Percentiles rank a stretch among this genome's conserved stretches.
phyloP scores from a whole-genome alignment of 2,888 invertebrate species.

The Saturnia pavonia region DNA sequence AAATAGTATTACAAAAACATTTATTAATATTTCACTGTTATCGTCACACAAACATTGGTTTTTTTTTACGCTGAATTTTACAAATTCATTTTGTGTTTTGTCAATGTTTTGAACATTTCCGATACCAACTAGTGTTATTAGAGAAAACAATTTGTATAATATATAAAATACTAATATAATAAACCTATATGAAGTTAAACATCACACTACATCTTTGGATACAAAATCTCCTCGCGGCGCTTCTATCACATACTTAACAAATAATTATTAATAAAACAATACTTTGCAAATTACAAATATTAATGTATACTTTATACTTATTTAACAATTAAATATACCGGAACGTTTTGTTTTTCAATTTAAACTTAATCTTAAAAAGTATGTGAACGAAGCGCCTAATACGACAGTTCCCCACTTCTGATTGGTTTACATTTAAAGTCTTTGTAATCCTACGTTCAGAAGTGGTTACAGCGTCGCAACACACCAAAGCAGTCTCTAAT shows the following conservation, averaged over 20 bases:
- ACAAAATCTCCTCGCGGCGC: constrained; percentile 66
- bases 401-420: background rate
- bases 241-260: constrained; percentile 29
- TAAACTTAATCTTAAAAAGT: background rate
- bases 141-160: constrained; percentile 57
- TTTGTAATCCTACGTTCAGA: constrained; percentile 3
- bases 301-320: background rate
- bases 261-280: background rate
- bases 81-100: constrained; percentile 67
- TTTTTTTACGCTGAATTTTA: background rate
- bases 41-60: background rate
- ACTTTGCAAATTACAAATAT: background rate
- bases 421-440: background rate
- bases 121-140: constrained; percentile 61
- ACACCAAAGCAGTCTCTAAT: constrained; percentile 68
- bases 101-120: constrained; percentile 53
- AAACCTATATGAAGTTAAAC: constrained; percentile 74
- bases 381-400: background rate
- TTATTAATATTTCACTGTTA: constrained; percentile 30
- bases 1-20: constrained; percentile 22
- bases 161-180: constrained; percentile 74
- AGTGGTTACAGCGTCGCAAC: constrained; percentile 34
- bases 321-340: background rate
- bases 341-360: background rate
- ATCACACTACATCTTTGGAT: constrained; percentile 80